Percentiles rank a stretch among this genome's conserved stretches.
These are phyloP conservation scores for Chrysolina americana DNA, from an alignment of 2,888 invertebrate species.

Conservation along the genomic window DNA sequence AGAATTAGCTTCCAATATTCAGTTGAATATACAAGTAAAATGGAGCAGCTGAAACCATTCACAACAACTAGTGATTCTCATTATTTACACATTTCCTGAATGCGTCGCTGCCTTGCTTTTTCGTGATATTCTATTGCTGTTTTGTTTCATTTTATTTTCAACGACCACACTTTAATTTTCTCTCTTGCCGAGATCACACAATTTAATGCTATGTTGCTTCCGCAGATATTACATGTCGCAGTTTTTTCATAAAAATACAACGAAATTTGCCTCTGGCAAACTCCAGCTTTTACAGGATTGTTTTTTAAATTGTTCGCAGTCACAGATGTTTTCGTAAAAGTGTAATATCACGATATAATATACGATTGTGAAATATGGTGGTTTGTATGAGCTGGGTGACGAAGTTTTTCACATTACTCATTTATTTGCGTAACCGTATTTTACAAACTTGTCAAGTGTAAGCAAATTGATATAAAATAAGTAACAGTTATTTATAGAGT, in stretches of 20 bases:
- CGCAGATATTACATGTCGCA: constrained; percentile 20
- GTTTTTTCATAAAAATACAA: background rate
- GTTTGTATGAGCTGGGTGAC: background rate
- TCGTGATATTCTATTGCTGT: constrained; percentile 23
- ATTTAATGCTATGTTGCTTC: constrained; percentile 23
- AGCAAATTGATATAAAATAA: too few species aligned
- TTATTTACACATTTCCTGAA: constrained; percentile 5
- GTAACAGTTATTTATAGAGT: too few species aligned
- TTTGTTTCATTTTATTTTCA: constrained; percentile 24
- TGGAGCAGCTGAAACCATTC: background rate
- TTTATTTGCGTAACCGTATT: too few species aligned
- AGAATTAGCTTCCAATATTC: background rate
- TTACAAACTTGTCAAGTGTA: too few species aligned
- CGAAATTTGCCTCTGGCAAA: constrained; percentile 12
- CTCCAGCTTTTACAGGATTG: constrained; percentile 20
- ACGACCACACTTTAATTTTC: constrained; percentile 25
- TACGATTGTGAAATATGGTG: background rate
- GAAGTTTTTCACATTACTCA: background rate
- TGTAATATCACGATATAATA: background rate
- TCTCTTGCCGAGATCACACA: constrained; percentile 30
- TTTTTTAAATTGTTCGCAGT: constrained; percentile 18
- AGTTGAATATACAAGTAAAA: background rate
- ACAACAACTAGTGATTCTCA: background rate
- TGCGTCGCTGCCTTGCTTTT: constrained; percentile 20
- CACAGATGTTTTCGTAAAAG: constrained; percentile 8